Conservation (phyloP, 2,888 invertebrate genomes). For the Drosophila rellima region DNA sequence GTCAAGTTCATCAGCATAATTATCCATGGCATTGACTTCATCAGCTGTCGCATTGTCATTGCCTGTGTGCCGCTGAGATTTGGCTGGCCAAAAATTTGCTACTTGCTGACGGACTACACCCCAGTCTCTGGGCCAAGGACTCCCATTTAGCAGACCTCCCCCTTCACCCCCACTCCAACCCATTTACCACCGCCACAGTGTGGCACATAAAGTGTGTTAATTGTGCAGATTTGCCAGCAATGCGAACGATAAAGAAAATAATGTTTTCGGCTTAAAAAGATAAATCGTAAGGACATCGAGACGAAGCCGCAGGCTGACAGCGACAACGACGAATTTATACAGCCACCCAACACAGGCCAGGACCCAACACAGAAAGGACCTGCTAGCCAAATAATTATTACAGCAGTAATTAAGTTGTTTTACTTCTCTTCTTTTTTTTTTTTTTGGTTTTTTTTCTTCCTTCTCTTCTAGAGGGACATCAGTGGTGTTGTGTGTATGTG, state of each 20-base stretch:
- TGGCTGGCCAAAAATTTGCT: conserved; percentile 34
- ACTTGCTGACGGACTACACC: conserved; percentile 39
- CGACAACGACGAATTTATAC: conserved; percentile 42
- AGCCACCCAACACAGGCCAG: conserved; percentile 22
- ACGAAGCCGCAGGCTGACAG: conserved; percentile 46
- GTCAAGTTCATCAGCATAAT: conserved; percentile 80
- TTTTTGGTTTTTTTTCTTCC: conserved; percentile 1
- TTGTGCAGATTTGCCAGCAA: conserved; percentile 72
- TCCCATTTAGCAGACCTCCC: too few relatives aligned
- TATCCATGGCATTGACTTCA: conserved; percentile 80
- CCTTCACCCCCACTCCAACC: background rate
- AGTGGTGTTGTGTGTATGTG: background rate
- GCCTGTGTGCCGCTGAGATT: conserved; percentile 49
- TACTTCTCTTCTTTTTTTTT: conserved; percentile 15
- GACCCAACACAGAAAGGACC: conserved; percentile 8
- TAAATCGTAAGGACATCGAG: conserved; percentile 68
- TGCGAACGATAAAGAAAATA: conserved; percentile 70
- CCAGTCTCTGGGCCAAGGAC: conserved; percentile 3
- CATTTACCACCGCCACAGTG: background rate
- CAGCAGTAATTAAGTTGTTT: conserved; percentile 61
- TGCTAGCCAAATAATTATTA: conserved; percentile 57
- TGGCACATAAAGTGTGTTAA: conserved; percentile 77
- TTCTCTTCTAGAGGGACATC: conserved; percentile 13
- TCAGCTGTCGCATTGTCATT: conserved; percentile 68
- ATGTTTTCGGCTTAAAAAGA: conserved; percentile 78